A percentile compares a stretch with the other conserved stretches of the same genome.
Conservation (phyloP, 2,888 invertebrate genomes). For the Lepidocyrtinus sp. region DNA sequence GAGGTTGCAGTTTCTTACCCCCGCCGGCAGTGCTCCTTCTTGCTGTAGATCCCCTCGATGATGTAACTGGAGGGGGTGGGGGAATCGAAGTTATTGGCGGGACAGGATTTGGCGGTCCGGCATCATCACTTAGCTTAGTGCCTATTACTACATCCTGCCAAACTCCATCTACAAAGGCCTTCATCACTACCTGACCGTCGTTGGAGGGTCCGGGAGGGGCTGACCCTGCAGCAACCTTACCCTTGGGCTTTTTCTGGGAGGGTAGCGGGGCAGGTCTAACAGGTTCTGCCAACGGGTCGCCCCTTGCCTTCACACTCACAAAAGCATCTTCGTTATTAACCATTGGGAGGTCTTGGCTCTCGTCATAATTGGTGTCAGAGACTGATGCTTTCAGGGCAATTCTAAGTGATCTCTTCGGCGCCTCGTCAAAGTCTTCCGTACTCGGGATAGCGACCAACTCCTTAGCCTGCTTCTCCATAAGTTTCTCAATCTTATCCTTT, state of each 20-base stretch:
- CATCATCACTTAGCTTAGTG: conserved; percentile 33
- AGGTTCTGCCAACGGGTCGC: background rate
- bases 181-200: conserved; percentile 55
- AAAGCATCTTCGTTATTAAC: background rate
- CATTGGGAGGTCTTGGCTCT: too few relatives aligned
- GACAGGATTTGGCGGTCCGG: background rate
- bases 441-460: background rate
- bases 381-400: conserved; percentile 52
- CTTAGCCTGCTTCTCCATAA: background rate
- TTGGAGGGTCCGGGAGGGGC: background rate
- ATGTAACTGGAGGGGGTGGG: background rate
- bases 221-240: background rate
- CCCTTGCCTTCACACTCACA: too few relatives aligned
- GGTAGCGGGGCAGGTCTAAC: background rate
- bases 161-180: conserved; percentile 42
- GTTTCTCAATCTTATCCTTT: background rate
- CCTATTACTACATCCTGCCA: conserved; percentile 58
- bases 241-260: background rate
- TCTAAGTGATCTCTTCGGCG: conserved; percentile 48
- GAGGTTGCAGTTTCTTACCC: too few relatives aligned
- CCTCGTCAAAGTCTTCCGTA: conserved; percentile 25
- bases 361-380: conserved; percentile 16
- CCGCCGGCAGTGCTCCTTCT: conserved; percentile 32
- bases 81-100: background rate
- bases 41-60: background rate